These are phyloP conservation scores for Noctua janthe DNA, from an alignment of 2,888 invertebrate species.

Conservation along the genomic window DNA sequence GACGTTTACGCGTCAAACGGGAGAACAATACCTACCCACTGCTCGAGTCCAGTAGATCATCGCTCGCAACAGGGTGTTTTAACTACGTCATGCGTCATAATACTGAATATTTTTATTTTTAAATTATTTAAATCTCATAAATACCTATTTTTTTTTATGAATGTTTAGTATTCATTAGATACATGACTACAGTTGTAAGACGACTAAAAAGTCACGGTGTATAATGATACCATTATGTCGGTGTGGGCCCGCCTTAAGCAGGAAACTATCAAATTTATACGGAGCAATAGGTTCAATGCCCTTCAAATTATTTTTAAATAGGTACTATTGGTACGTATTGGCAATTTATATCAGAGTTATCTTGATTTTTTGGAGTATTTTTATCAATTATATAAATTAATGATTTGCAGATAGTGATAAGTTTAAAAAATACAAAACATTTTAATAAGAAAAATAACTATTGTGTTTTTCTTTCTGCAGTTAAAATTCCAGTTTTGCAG, in stretches of 20 bases:
- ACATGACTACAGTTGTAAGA: no score
- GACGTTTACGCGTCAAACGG: no score
- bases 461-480: not conserved
- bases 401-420: not conserved
- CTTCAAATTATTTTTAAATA: not conserved
- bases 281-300: constrained; percentile 22
- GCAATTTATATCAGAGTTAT: not conserved
- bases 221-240: constrained; percentile 15
- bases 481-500: not conserved
- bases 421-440: not conserved
- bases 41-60: no score
- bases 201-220: no score
- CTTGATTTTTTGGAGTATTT: not conserved
- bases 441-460: not conserved
- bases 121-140: no score
- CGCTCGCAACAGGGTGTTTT: no score
- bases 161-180: no score
- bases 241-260: not conserved
- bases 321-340: not conserved
- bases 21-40: no score
- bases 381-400: constrained; percentile 14
- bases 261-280: constrained; percentile 20
- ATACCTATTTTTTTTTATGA: no score
- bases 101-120: no score
- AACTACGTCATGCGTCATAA: no score